These are phyloP conservation scores for Lysandra bellargus DNA, from an alignment of 2,888 invertebrate genomes.

Conservation along the genomic window DNA sequence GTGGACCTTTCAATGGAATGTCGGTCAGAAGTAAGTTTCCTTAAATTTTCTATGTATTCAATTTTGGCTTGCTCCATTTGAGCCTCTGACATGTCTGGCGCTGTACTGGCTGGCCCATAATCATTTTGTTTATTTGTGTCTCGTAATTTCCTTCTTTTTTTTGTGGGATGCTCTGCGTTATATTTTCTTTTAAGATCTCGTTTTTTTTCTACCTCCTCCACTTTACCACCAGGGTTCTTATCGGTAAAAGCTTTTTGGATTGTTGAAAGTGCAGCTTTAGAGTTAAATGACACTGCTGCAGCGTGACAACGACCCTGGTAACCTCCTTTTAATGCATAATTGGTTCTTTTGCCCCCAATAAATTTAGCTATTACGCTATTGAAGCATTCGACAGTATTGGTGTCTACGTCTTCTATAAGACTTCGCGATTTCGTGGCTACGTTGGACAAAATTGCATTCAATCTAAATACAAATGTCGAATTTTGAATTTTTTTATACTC, in stretches of 20 bases:
- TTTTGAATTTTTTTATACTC: constrained; percentile 25
- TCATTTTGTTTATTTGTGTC: constrained; percentile 23
- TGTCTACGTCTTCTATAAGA: constrained; percentile 37
- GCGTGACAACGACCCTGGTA: constrained; percentile 36
- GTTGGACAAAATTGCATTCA: constrained; percentile 32
- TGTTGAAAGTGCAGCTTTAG: not conserved
- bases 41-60: constrained; percentile 8
- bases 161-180: not conserved
- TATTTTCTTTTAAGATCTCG: not conserved
- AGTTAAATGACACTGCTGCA: constrained; percentile 34
- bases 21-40: too few relatives aligned
- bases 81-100: too few relatives aligned
- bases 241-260: not conserved
- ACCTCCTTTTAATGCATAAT: constrained; percentile 34
- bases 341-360: constrained; percentile 41
- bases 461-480: constrained; percentile 33
- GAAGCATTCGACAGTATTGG: constrained; percentile 36
- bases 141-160: not conserved
- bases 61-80: not conserved
- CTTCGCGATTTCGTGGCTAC: constrained; percentile 34
- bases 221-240: not conserved
- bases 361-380: constrained; percentile 40
- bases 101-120: constrained; percentile 23
- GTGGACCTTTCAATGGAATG: constrained; percentile 28
- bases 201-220: not conserved